Evolutionary conservation across 2,888 invertebrate genomes (phyloP).

Genomic region (Corbicula japonica): DNA sequence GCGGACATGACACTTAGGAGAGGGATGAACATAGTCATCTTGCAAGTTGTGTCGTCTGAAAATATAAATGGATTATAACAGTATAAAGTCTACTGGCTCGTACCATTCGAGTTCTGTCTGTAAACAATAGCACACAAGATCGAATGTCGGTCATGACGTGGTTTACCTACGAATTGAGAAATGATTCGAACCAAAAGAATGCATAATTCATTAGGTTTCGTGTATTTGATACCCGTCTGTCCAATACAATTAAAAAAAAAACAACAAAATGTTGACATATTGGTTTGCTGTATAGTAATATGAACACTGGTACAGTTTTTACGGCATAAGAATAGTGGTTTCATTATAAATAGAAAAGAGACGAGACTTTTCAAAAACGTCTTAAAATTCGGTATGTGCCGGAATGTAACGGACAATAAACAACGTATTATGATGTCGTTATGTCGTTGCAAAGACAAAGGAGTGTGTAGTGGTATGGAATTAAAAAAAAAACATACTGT

Average conservation of each 20-base stretch:
- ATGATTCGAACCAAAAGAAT: not conserved
- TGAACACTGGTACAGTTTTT: no score
- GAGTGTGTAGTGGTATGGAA: not conserved
- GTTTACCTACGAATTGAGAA: not conserved
- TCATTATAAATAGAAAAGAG: no score
- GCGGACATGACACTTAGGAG: conserved; percentile 60
- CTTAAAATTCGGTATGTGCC: not conserved
- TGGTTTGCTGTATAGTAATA: no score
- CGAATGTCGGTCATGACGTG: not conserved
- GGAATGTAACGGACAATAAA: not conserved
- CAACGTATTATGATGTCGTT: not conserved
- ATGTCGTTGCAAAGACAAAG: not conserved
- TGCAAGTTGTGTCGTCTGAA: conserved; percentile 65
- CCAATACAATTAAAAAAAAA: not conserved
- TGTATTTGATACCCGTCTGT: not conserved
- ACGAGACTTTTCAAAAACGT: no score
- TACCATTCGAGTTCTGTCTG: no score
- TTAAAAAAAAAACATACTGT: not conserved
- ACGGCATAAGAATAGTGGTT: no score
- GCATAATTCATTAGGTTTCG: no score
- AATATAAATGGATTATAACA: conserved; percentile 7
- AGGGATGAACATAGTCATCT: conserved; percentile 68
- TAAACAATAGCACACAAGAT: not conserved
- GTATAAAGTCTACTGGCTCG: no score
- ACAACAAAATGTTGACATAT: no score